phyloP scores from a whole-genome alignment of 1,140 invertebrate genomes.

The Drosophila sp. region DNA sequence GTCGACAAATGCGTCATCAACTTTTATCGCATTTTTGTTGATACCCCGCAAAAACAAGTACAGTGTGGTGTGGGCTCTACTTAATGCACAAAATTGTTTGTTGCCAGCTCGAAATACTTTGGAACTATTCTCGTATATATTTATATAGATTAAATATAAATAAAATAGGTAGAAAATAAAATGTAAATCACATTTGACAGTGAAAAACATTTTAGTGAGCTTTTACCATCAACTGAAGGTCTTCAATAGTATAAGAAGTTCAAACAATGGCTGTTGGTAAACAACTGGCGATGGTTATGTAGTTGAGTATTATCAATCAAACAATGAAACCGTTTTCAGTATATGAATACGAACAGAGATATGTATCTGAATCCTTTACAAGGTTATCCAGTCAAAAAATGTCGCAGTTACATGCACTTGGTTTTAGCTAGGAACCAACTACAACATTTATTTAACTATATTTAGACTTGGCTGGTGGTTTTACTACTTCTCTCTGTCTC shows the following conservation, averaged over 20 bases:
- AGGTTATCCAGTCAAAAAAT: slow-evolving; percentile 49
- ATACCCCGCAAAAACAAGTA: not conserved
- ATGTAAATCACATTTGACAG: too few relatives aligned
- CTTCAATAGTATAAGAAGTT: slow-evolving; percentile 1
- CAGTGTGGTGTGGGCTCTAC: not conserved
- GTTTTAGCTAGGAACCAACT: slow-evolving; percentile 33
- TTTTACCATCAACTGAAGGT: slow-evolving; percentile 4
- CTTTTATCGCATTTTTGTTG: slow-evolving; percentile 20
- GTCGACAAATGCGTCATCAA: slow-evolving; percentile 48
- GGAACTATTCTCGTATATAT: too few relatives aligned
- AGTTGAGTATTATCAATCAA: slow-evolving; percentile 34
- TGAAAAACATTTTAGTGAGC: not conserved
- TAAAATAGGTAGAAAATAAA: too few relatives aligned
- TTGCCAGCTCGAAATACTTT: too few relatives aligned
- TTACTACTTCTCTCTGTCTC: slow-evolving; percentile 16
- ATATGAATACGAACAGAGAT: slow-evolving; percentile 2
- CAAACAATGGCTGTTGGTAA: not conserved
- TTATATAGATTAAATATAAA: not conserved
- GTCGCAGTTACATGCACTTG: slow-evolving; percentile 42
- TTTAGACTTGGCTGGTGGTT: slow-evolving; percentile 59
- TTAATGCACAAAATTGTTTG: not conserved
- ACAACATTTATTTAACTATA: slow-evolving; percentile 58
- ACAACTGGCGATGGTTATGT: slow-evolving; percentile 15
- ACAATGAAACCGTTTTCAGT: slow-evolving; percentile 9
- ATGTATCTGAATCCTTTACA: slow-evolving; percentile 35